Percentiles rank a stretch among this genome's conserved stretches.
phyloP scores from a whole-genome alignment of 2,797 vertebrate genomes.

The Sebastes minor region DNA sequence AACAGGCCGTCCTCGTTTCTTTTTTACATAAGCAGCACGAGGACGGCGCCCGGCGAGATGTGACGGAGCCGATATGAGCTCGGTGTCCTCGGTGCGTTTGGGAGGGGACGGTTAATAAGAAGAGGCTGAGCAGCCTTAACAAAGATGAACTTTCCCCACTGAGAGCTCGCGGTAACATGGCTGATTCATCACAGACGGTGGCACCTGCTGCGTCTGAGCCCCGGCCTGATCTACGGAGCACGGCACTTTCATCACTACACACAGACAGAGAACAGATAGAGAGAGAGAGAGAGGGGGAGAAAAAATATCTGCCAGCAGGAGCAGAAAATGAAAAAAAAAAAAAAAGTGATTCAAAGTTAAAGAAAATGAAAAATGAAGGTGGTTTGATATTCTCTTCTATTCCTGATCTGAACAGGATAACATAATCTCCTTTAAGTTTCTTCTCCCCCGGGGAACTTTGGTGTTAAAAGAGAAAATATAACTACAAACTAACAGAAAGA shows the following conservation, averaged over 20 bases:
- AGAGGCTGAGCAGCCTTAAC: slow-evolving; percentile 37
- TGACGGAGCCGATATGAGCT: slow-evolving; percentile 9
- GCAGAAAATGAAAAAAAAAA: background rate
- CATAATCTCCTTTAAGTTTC: background rate
- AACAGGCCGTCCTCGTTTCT: background rate
- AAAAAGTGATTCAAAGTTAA: slow-evolving; percentile 9
- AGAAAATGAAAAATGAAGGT: slow-evolving; percentile 34
- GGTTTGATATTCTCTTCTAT: slow-evolving; percentile 25
- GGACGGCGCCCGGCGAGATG: background rate
- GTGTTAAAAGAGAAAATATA: background rate
- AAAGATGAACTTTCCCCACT: slow-evolving; percentile 52
- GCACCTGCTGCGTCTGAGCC: slow-evolving; percentile 48
- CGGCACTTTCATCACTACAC: slow-evolving; percentile 42
- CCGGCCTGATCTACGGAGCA: slow-evolving; percentile 35
- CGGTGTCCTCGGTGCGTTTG: background rate
- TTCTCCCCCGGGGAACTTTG: background rate
- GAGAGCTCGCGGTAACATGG: slow-evolving; percentile 22
- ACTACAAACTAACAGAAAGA: background rate
- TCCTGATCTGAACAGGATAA: slow-evolving; percentile 17
- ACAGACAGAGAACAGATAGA: background rate
- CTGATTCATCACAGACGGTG: slow-evolving; percentile 55
- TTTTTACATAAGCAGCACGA: slow-evolving; percentile 2
- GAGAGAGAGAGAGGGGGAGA: background rate
- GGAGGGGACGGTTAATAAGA: slow-evolving; percentile 28
- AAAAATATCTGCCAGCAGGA: slow-evolving; percentile 10